phyloP scores from a whole-genome alignment of 2,888 invertebrate genomes.

The Melieria omissa region DNA sequence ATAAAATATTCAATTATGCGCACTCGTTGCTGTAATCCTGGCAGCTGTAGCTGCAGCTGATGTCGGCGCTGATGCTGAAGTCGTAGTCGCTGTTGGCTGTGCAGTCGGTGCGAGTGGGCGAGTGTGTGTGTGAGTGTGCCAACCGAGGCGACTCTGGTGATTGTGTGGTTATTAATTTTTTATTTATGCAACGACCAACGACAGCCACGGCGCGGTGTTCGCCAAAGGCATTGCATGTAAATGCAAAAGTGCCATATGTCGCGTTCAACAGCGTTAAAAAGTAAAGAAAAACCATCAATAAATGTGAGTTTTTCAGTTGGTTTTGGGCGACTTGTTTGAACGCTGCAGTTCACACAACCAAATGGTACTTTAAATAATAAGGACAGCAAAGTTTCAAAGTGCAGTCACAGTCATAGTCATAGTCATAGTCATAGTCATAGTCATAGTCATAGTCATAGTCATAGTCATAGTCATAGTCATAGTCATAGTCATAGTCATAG shows the following conservation, averaged over 20 bases:
- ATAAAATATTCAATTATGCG: conserved; percentile 27
- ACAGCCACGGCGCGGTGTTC: too few species aligned
- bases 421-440: too few species aligned
- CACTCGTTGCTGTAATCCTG: neutral
- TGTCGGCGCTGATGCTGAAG: neutral
- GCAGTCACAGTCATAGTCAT: too few species aligned
- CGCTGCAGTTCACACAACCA: too few species aligned
- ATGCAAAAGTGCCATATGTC: neutral
- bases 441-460: too few species aligned
- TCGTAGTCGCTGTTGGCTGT: neutral
- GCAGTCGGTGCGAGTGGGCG: too few species aligned
- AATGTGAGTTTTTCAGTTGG: too few species aligned
- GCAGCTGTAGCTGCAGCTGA: neutral
- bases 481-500: too few species aligned
- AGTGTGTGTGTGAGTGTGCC: neutral
- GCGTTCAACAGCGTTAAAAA: neutral
- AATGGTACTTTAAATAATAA: too few species aligned
- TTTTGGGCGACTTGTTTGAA: too few species aligned
- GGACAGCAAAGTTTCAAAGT: too few species aligned
- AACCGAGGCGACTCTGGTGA: conserved; percentile 7
- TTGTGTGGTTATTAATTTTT: conserved; percentile 25
- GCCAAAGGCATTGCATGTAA: neutral
- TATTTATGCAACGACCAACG: conserved; percentile 6
- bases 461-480: too few species aligned
- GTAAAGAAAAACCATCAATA: neutral